Evolutionary conservation across 2,888 invertebrate genomes (phyloP).

Genomic region (Gnatocerus cornutus): DNA sequence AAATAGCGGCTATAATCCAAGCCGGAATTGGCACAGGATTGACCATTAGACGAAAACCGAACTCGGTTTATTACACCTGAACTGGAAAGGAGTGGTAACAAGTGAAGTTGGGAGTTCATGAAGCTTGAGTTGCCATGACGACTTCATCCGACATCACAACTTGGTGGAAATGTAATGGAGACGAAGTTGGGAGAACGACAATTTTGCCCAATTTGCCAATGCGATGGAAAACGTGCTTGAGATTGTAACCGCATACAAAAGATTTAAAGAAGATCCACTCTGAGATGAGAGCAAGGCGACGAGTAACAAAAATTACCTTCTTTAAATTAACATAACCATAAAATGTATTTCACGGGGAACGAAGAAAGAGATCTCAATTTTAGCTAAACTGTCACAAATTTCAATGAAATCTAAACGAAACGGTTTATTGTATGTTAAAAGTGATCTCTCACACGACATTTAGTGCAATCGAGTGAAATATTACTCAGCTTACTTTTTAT

Average conservation of each 20-base stretch:
- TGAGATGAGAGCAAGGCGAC: background rate
- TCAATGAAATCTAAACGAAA: too few relatives aligned
- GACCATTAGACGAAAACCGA: conserved; percentile 18
- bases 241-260: background rate
- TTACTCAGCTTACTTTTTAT: background rate
- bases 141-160: conserved; percentile 17
- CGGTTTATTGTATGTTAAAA: background rate
- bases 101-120: conserved; percentile 27
- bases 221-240: conserved; percentile 11
- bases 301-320: too few relatives aligned
- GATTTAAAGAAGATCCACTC: background rate
- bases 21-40: conserved; percentile 7
- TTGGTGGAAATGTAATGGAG: conserved; percentile 21
- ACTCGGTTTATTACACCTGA: conserved; percentile 25
- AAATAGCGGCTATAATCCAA: conserved; percentile 3
- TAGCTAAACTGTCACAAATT: too few relatives aligned
- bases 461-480: background rate
- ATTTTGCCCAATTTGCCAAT: conserved; percentile 11
- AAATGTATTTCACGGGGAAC: too few relatives aligned
- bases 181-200: conserved; percentile 8
- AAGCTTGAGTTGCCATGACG: conserved; percentile 24
- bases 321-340: too few relatives aligned
- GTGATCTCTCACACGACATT: background rate
- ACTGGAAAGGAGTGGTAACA: conserved; percentile 25
- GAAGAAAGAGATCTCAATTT: too few relatives aligned